These are phyloP conservation scores for Disparrhopalites patrizii DNA, from an alignment of 2,888 invertebrate genomes.

Conservation along the genomic window DNA sequence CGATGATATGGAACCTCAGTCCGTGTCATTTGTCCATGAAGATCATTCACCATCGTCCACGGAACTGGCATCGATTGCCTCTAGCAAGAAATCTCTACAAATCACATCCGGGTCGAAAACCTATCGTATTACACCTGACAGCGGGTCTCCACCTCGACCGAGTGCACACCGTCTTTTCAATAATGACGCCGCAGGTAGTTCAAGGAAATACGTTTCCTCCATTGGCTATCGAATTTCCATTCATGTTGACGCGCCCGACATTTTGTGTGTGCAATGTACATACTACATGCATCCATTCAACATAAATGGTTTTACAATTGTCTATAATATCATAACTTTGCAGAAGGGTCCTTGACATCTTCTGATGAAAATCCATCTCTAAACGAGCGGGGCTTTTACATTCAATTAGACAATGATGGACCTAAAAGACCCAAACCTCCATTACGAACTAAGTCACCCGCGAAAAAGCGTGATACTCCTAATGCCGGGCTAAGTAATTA, in stretches of 20 bases:
- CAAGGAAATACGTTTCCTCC: too few species aligned
- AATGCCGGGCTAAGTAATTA: conserved; percentile 20
- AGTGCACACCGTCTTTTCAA: conserved; percentile 63
- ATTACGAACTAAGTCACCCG: conserved; percentile 55
- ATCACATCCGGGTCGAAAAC: conserved; percentile 84
- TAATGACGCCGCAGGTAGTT: conserved; percentile 34
- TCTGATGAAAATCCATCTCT: conserved; percentile 30
- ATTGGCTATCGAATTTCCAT: too few species aligned
- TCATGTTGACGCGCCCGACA: too few species aligned
- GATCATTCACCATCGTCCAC: conserved; percentile 43
- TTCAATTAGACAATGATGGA: conserved; percentile 84
- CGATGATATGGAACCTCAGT: conserved; percentile 89
- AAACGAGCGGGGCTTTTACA: conserved; percentile 65
- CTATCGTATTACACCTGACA: conserved; percentile 63
- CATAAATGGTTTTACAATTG: background rate
- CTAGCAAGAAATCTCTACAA: conserved; percentile 44
- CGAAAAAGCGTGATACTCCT: conserved; percentile 37
- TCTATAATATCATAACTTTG: background rate
- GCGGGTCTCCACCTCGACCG: conserved; percentile 49
- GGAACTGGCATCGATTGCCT: conserved; percentile 40
- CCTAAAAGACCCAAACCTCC: conserved; percentile 87
- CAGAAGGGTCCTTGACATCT: conserved; percentile 24
- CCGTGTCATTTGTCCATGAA: conserved; percentile 67
- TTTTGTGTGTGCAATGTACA: too few species aligned
- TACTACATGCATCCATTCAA: too few species aligned